Conservation (phyloP, 2,797 vertebrate species). For the Fistularia tabacaria region DNA sequence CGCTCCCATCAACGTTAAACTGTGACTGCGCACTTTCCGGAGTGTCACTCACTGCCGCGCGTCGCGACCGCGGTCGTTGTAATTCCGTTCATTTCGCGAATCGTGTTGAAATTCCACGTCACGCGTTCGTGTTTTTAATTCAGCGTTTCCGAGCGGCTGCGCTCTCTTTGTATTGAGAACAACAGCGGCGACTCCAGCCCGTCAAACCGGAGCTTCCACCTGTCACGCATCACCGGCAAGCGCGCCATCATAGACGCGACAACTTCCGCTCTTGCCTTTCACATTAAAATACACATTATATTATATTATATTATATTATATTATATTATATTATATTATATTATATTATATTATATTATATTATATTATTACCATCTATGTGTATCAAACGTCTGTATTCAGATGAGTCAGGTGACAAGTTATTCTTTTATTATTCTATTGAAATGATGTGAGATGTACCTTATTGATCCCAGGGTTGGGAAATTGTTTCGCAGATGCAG, state of each 20-base stretch:
- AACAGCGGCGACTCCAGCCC: constrained; percentile 29
- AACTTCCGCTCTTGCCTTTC: not conserved
- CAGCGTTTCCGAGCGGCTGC: constrained; percentile 1
- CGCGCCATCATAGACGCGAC: accelerated
- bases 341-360: not conserved
- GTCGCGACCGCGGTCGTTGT: not conserved
- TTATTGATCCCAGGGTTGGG: no score
- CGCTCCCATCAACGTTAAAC: constrained; percentile 64
- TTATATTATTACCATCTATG: no score
- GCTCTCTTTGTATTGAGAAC: constrained; percentile 29
- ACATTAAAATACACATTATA: constrained; percentile 29
- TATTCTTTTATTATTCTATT: no score
- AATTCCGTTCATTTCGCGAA: not conserved
- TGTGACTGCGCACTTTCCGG: constrained; percentile 50
- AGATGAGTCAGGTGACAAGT: no score
- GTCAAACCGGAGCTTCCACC: constrained; percentile 58
- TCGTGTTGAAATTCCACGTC: accelerated
- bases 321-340: not conserved
- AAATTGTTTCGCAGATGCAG: no score
- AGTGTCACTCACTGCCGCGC: constrained; percentile 1
- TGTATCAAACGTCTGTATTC: no score
- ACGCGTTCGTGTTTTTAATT: accelerated
- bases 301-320: not conserved
- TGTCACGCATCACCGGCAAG: constrained; percentile 30
- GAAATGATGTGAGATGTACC: no score